phyloP scores from a whole-genome alignment of 2,888 invertebrate genomes.

The Tinea trinotella region DNA sequence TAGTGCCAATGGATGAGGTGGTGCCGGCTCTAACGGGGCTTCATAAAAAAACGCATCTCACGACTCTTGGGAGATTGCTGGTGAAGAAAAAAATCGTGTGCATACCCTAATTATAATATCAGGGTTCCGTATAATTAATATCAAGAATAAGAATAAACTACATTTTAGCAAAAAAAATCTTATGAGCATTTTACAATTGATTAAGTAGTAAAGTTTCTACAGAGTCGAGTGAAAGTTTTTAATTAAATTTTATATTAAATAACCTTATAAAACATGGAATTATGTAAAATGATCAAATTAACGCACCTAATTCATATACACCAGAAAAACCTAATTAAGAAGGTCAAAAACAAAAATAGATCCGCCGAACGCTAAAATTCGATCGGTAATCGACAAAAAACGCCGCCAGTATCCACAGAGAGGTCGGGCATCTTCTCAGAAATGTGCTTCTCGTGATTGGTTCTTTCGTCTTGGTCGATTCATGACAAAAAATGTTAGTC shows the following conservation, averaged over 20 bases:
- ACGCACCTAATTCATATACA: too few relatives aligned
- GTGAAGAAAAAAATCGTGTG: slow-evolving; percentile 33
- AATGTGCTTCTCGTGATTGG: slow-evolving; percentile 55
- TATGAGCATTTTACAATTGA: too few relatives aligned
- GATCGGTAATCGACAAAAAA: slow-evolving; percentile 32
- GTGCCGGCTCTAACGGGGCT: slow-evolving; percentile 37
- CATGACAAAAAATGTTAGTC: slow-evolving; percentile 13
- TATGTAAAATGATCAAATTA: too few relatives aligned
- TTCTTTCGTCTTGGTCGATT: slow-evolving; percentile 47
- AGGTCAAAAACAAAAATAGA: not conserved
- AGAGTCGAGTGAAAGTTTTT: too few relatives aligned
- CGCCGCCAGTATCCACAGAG: slow-evolving; percentile 32
- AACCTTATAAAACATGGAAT: too few relatives aligned
- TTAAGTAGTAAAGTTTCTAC: too few relatives aligned
- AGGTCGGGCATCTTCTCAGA: slow-evolving; percentile 43
- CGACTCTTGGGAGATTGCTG: slow-evolving; percentile 55
- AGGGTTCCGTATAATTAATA: slow-evolving; percentile 29
- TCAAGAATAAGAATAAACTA: too few relatives aligned
- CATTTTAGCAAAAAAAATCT: too few relatives aligned
- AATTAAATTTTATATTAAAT: too few relatives aligned
- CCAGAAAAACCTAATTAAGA: not conserved
- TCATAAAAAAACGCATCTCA: slow-evolving; percentile 52
- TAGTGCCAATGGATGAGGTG: slow-evolving; percentile 30
- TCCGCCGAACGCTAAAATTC: slow-evolving; percentile 40
- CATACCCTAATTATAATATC: slow-evolving; percentile 23